phyloP scores from a whole-genome alignment of 2,888 invertebrate species.

The Elmis aenea region DNA sequence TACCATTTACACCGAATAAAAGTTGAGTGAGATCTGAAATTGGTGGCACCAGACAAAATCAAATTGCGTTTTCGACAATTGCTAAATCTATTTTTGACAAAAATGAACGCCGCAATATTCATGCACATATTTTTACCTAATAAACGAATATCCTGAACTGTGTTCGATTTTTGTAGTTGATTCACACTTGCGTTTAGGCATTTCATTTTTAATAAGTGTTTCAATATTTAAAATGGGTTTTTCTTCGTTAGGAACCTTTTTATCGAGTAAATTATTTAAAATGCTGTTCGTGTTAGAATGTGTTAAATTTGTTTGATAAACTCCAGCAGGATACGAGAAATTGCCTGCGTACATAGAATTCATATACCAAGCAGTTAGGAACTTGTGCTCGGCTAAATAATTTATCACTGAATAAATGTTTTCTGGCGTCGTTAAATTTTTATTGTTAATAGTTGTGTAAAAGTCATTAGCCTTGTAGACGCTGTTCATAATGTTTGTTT shows the following conservation, averaged over 20 bases:
- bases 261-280: conserved; percentile 44
- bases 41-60: too few species aligned
- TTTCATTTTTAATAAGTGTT: conserved; percentile 44
- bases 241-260: conserved; percentile 35
- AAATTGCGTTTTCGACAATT: too few species aligned
- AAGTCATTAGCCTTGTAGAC: conserved; percentile 36
- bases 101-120: too few species aligned
- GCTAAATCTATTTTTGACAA: too few species aligned
- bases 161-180: too few species aligned
- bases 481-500: conserved; percentile 35
- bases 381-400: conserved; percentile 46
- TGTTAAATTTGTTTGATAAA: conserved; percentile 25
- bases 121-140: too few species aligned
- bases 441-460: conserved; percentile 32
- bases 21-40: too few species aligned
- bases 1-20: too few species aligned
- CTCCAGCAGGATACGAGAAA: conserved; percentile 14
- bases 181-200: too few species aligned
- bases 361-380: conserved; percentile 48
- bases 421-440: conserved; percentile 33
- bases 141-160: too few species aligned
- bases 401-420: conserved; percentile 45
- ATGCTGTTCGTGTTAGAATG: conserved; percentile 33
- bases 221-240: conserved; percentile 40
- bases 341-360: conserved; percentile 40